Percentiles rank a stretch among this genome's conserved stretches.
These are phyloP conservation scores for Luperina nickerlii DNA, from an alignment of 2,888 invertebrate species.

Conservation along the genomic window DNA sequence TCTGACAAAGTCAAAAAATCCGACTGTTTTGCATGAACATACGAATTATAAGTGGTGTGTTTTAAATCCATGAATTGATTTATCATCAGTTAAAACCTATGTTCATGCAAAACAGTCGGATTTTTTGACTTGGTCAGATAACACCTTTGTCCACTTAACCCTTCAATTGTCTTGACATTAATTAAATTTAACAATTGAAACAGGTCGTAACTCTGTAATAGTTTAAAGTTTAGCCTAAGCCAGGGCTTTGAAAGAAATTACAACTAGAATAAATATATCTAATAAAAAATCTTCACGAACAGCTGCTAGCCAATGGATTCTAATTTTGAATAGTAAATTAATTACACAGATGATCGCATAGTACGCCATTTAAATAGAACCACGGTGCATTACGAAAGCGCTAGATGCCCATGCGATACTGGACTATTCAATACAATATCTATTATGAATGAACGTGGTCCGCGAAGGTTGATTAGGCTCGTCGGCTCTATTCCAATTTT, in stretches of 20 bases:
- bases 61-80: no score
- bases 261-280: background rate
- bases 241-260: background rate
- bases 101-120: no score
- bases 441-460: conserved; percentile 81
- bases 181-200: conserved; percentile 29
- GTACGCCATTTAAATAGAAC: conserved; percentile 77
- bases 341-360: conserved; percentile 67
- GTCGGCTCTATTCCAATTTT: conserved; percentile 85
- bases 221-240: background rate
- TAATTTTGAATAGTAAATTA: conserved; percentile 70
- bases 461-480: conserved; percentile 83
- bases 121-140: no score
- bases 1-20: no score
- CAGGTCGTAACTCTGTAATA: background rate
- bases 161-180: background rate
- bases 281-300: conserved; percentile 20
- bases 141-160: no score
- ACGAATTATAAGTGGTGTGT: no score
- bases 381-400: conserved; percentile 75
- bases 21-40: no score
- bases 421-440: conserved; percentile 84
- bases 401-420: conserved; percentile 80
- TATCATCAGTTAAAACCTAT: no score
- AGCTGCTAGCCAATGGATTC: conserved; percentile 24